Conservation (phyloP, 2,888 invertebrate genomes). For the Andrena fulva region DNA sequence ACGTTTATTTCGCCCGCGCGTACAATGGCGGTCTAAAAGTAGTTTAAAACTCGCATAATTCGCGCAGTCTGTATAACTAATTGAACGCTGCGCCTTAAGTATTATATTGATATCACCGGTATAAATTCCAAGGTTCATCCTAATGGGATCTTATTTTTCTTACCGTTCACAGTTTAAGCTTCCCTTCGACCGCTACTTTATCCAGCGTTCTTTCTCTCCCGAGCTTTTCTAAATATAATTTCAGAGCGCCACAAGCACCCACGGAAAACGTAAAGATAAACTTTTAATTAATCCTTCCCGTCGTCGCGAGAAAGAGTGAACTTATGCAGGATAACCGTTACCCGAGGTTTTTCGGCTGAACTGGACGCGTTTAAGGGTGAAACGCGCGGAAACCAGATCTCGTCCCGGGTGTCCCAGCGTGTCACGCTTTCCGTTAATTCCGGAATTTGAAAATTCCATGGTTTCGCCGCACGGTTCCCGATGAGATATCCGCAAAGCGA, state of each 20-base stretch:
- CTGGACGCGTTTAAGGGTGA: not conserved
- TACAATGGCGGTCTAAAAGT: too few relatives aligned
- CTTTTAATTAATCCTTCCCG: not conserved
- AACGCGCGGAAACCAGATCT: not conserved
- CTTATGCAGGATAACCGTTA: not conserved
- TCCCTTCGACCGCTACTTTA: too few relatives aligned
- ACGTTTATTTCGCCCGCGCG: not conserved
- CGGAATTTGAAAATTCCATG: conserved; percentile 7
- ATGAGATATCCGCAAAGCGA: conserved; percentile 36
- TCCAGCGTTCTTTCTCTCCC: too few relatives aligned
- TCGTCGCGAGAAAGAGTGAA: not conserved
- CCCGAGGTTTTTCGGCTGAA: not conserved
- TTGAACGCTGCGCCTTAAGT: too few relatives aligned
- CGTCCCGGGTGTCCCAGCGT: not conserved
- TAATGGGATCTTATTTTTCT: too few relatives aligned
- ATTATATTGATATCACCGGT: too few relatives aligned
- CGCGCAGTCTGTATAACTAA: too few relatives aligned
- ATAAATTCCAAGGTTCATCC: too few relatives aligned
- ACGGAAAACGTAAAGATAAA: not conserved
- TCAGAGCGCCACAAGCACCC: not conserved
- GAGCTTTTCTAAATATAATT: not conserved
- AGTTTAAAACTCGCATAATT: too few relatives aligned
- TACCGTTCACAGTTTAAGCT: too few relatives aligned
- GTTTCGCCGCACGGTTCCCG: not conserved
- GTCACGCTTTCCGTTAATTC: conserved; percentile 6